Evolutionary conservation across 2,113 vertebrate genomes (phyloP).

Genomic region (Rhinolophus sinicus): DNA sequence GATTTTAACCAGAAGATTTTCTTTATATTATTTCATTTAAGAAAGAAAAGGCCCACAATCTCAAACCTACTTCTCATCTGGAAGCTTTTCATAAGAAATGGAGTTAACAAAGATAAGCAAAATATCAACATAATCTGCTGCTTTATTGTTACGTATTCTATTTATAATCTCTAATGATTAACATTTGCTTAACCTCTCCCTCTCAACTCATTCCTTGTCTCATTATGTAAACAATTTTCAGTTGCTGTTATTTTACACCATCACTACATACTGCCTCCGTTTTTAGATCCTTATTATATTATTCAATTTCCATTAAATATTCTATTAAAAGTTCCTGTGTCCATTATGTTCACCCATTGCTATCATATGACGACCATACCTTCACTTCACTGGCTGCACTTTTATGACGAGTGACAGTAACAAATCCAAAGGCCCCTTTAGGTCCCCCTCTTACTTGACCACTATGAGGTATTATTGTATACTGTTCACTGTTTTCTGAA

Average conservation of each 20-base stretch:
- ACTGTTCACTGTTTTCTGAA: neutral
- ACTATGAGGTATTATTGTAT: neutral
- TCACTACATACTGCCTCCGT: neutral
- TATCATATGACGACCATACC: neutral
- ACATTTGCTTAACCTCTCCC: neutral
- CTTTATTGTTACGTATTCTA: neutral
- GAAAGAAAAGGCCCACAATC: neutral
- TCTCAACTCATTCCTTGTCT: neutral
- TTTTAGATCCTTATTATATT: neutral
- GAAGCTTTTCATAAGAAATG: neutral
- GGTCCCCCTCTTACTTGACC: neutral
- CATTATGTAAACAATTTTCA: slow-evolving; percentile 8
- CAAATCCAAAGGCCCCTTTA: neutral
- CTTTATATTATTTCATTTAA: neutral
- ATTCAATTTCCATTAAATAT: neutral
- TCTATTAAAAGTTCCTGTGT: neutral
- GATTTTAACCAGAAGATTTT: neutral
- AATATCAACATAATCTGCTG: slow-evolving; percentile 12
- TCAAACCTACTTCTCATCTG: slow-evolving; percentile 17
- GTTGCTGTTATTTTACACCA: neutral
- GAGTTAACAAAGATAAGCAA: neutral
- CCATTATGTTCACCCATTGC: neutral
- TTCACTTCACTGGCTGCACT: neutral
- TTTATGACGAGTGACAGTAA: neutral
- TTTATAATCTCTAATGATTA: neutral